These are phyloP conservation scores for Oscheius onirici DNA, from an alignment of 2,888 invertebrate genomes.

Conservation along the genomic window DNA sequence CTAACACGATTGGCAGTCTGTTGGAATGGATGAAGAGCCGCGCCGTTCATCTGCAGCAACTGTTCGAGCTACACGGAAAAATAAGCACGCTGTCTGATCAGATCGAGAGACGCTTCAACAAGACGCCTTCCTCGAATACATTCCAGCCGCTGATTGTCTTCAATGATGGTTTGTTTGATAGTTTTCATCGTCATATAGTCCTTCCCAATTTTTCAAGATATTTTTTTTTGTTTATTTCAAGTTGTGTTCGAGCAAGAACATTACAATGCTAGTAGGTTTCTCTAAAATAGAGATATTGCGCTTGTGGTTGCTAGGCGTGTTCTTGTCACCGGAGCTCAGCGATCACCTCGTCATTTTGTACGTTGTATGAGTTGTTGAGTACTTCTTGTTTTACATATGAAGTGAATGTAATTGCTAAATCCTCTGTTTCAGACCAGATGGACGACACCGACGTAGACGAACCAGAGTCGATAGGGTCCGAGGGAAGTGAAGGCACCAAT, in stretches of 20 bases:
- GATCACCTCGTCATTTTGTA: too few species aligned
- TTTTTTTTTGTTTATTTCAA: too few species aligned
- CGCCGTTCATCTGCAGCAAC: not conserved
- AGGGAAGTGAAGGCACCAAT: constrained; percentile 18
- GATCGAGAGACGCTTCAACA: constrained; percentile 14
- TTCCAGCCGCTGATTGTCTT: constrained; percentile 20
- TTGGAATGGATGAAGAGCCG: constrained; percentile 16
- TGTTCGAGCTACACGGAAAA: constrained; percentile 14
- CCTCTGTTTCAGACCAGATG: not conserved
- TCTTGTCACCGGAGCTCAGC: too few species aligned
- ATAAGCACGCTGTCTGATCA: not conserved
- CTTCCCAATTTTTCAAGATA: too few species aligned
- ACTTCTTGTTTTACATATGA: too few species aligned
- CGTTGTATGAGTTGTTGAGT: too few species aligned
- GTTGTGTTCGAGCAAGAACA: too few species aligned
- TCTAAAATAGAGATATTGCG: too few species aligned
- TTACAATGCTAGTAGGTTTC: too few species aligned
- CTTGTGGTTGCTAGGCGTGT: too few species aligned
- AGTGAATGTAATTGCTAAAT: not conserved
- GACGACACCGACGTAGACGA: constrained; percentile 15
- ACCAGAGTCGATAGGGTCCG: constrained; percentile 14
- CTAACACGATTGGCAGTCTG: constrained; percentile 2
- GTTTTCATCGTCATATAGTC: too few species aligned
- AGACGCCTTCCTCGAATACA: not conserved
- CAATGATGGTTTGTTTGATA: constrained; percentile 16